A percentile compares a stretch with the other conserved stretches of the same genome.
phyloP scores from a whole-genome alignment of 2,888 invertebrate genomes.

The Papilio elwesi region DNA sequence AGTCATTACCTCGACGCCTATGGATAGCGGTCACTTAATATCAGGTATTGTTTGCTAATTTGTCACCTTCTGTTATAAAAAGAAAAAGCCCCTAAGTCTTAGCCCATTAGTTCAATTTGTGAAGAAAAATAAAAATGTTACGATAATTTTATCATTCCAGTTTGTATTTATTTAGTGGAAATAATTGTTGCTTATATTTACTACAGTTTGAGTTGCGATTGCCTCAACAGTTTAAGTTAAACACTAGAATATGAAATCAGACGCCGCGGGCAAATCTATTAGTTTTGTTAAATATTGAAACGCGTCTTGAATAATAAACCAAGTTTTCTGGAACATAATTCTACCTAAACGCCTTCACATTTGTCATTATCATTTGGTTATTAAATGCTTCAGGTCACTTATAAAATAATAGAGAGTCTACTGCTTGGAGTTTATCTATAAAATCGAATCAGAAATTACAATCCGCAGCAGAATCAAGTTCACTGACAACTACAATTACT shows the following conservation, averaged over 20 bases:
- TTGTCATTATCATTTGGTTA: neutral
- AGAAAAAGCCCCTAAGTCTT: too few species aligned
- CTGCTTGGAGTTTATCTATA: too few species aligned
- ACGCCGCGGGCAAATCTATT: constrained; percentile 16
- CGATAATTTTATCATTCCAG: neutral
- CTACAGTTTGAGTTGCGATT: neutral
- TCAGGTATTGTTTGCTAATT: too few species aligned
- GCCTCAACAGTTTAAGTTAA: neutral
- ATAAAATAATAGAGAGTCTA: too few species aligned
- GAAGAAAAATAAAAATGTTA: neutral
- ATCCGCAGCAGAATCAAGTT: too few species aligned
- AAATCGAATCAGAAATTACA: too few species aligned
- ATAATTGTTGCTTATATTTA: neutral
- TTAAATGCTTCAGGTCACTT: too few species aligned
- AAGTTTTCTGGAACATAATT: neutral
- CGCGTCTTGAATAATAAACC: constrained; percentile 17
- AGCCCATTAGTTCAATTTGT: too few species aligned
- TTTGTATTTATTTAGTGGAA: neutral
- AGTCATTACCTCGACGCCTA: too few species aligned
- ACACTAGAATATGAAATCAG: constrained; percentile 20
- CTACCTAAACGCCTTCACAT: neutral
- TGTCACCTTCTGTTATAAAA: too few species aligned
- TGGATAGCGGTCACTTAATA: too few species aligned
- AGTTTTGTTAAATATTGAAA: constrained; percentile 19
- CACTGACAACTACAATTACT: too few species aligned